Evolutionary conservation across 2,797 vertebrate genomes (phyloP).

Genomic region (Chaetophractus vellerosus): DNA sequence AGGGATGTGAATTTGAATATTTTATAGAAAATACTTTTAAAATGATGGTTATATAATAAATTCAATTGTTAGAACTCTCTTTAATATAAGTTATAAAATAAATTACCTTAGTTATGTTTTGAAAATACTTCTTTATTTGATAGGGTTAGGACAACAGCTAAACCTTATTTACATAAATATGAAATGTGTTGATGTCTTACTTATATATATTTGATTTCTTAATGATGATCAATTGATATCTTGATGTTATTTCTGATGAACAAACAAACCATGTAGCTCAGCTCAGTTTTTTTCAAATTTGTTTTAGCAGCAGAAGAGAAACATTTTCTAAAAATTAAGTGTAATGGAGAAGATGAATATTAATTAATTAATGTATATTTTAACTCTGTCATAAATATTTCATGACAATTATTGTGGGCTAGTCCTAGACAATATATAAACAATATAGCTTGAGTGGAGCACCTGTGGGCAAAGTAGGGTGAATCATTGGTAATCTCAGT

Average conservation of each 20-base stretch:
- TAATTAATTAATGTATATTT: neutral
- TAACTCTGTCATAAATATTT: neutral
- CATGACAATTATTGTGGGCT: neutral
- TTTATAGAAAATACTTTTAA: neutral
- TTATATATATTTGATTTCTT: neutral
- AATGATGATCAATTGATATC: neutral
- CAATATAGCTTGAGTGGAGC: neutral
- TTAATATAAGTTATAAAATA: neutral
- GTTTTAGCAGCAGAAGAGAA: neutral
- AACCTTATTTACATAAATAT: neutral
- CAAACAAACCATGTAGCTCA: neutral
- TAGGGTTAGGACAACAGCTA: neutral
- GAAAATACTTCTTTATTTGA: neutral
- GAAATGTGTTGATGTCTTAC: neutral
- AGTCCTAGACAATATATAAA: neutral
- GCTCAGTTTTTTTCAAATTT: neutral
- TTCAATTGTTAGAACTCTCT: neutral
- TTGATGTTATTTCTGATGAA: conserved; percentile 39
- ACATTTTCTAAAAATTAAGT: conserved; percentile 17
- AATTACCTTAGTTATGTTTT: neutral
- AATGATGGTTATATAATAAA: neutral
- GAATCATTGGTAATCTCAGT: neutral
- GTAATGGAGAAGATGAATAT: neutral
- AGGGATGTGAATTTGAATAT: neutral
- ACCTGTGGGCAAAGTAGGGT: neutral